Evolutionary conservation across 1,140 invertebrate genomes (phyloP), one percentile per base, ranked within the genome.

Genomic region (Bombus sibiricus): DNA sequence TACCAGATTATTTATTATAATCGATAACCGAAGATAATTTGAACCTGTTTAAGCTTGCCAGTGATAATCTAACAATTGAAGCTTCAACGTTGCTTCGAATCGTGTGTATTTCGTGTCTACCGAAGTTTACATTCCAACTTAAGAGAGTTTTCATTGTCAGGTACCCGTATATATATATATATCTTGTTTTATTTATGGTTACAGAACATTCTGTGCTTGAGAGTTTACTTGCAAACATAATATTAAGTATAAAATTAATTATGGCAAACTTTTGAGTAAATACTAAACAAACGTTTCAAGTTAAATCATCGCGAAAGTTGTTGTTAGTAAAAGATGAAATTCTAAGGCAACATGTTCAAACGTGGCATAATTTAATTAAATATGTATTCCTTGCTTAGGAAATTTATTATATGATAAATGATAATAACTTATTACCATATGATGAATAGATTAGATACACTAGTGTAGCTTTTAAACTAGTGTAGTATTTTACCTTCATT

Each of bases 21-120:
- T 90, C 2, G 71, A 73, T n/a, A 83, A 94, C 84, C 79, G 86
- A 76, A 91, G 88, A 86, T 88, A 91, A 0, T n/a, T 80, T 22
- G 25, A 3, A 28, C 66, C 57, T 53, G 34, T 25, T 8, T 15
- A 18, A 28, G 13, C n/a, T 37, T 39, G 28, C 41, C 53, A 57
- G 57, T 69, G 69, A 69, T 72, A 47, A 22, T 32, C 28, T 3
- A 37, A n/a, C 76, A 34, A 64, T 73, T 68, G 15, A 41, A 66
- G 28, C 12, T 28, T 15, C n/a, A 13, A n/a, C 32, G 53, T 59
- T 41, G 57, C 37, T 34, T 34, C n/a, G 43, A 71, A 34, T 32
- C 32, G 57, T 28, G 13, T 18, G 64, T 57, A 69, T 39, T 32
- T 25, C 68, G 25, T 39, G 43, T 76, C 73, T 80, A 68, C 74